phyloP scores from a whole-genome alignment of 2,113 vertebrate genomes.

The Megaceryle maxima region DNA sequence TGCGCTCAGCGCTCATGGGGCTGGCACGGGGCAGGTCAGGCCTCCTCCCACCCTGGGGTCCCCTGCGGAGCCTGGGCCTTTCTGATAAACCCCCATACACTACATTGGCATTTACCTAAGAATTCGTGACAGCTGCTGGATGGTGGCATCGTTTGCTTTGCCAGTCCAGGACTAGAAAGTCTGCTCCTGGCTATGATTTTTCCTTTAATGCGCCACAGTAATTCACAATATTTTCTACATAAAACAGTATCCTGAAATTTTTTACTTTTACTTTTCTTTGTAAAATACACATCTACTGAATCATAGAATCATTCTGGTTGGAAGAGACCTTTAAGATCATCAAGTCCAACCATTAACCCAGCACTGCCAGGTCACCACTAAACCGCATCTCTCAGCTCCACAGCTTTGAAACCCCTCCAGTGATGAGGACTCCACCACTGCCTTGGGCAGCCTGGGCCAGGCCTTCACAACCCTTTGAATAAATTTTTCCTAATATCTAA shows the following conservation, averaged over 20 bases:
- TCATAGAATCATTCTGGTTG: too few relatives aligned
- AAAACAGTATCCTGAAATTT: neutral
- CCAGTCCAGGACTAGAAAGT: neutral
- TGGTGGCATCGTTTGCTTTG: neutral
- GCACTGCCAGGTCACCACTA: too few relatives aligned
- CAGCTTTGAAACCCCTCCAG: too few relatives aligned
- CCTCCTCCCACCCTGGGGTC: neutral
- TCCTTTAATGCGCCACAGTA: neutral
- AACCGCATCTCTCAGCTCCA: too few relatives aligned
- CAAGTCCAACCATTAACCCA: too few relatives aligned
- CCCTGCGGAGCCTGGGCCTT: too few relatives aligned
- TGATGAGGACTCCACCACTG: too few relatives aligned
- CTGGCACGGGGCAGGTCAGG: too few relatives aligned
- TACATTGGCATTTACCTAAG: neutral
- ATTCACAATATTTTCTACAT: neutral
- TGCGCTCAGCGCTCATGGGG: neutral
- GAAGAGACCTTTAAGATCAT: too few relatives aligned
- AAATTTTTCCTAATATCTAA: too few relatives aligned
- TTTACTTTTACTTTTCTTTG: neutral
- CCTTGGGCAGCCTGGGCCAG: too few relatives aligned
- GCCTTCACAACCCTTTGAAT: too few relatives aligned
- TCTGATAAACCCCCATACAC: neutral
- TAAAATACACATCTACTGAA: neutral
- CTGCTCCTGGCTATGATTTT: neutral
- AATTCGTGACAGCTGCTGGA: neutral